A percentile compares a stretch with the other conserved stretches of the same genome.
Evolutionary conservation across 2,888 invertebrate species (phyloP).

Genomic region (Ophion costatus): DNA sequence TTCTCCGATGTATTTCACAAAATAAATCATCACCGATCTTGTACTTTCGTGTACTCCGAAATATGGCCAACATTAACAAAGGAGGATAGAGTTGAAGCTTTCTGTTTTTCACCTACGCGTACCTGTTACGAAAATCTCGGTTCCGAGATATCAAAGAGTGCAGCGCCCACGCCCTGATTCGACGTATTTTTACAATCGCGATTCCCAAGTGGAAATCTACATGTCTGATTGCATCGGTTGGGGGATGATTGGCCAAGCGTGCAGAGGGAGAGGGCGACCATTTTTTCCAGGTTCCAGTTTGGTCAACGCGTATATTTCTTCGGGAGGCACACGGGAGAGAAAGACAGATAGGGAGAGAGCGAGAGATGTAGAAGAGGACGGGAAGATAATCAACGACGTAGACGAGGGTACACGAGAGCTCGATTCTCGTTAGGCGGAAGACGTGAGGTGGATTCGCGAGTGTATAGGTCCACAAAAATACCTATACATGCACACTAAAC

Average conservation of each 20-base stretch:
- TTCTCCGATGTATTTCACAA: not conserved
- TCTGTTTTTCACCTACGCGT: too few relatives aligned
- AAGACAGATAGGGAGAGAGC: not conserved
- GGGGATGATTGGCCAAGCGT: not conserved
- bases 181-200: slow-evolving; percentile 9
- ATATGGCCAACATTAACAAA: too few relatives aligned
- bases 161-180: not conserved
- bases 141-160: not conserved
- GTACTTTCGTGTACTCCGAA: not conserved
- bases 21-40: not conserved
- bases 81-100: too few relatives aligned
- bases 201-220: slow-evolving; percentile 16
- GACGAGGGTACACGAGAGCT: slow-evolving; percentile 58
- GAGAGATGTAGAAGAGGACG: slow-evolving; percentile 47
- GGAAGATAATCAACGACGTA: slow-evolving; percentile 53
- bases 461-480: slow-evolving; percentile 46
- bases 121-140: too few relatives aligned
- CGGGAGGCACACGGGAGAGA: slow-evolving; percentile 12
- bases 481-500: slow-evolving; percentile 23
- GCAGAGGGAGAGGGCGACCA: not conserved
- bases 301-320: slow-evolving; percentile 18
- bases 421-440: slow-evolving; percentile 60
- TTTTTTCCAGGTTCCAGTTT: not conserved
- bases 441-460: slow-evolving; percentile 60
- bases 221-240: slow-evolving; percentile 25